These are phyloP conservation scores for Xestia sexstrigata DNA, from an alignment of 2,888 invertebrate species.

Conservation along the genomic window DNA sequence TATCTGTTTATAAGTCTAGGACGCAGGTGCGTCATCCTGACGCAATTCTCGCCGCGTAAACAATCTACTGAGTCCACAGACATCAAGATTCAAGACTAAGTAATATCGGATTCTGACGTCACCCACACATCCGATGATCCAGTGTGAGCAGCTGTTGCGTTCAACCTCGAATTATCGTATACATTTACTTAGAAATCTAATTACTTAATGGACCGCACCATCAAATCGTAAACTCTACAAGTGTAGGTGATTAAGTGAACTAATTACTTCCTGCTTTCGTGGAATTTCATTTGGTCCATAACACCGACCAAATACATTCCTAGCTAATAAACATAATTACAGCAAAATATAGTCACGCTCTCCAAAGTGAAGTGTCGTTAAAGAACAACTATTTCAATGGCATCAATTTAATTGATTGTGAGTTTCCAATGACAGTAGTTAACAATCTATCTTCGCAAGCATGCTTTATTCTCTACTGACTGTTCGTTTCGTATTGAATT, in stretches of 20 bases:
- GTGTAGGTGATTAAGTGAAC: constrained; percentile 46
- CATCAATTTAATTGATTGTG: constrained; percentile 45
- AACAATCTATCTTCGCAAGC: constrained; percentile 54
- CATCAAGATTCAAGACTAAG: constrained; percentile 45
- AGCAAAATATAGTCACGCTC: constrained; percentile 37
- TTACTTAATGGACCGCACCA: constrained; percentile 53
- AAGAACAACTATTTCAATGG: constrained; percentile 30
- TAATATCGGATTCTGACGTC: constrained; percentile 63
- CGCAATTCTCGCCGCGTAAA: constrained; percentile 49
- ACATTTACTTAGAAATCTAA: constrained; percentile 61
- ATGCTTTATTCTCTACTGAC: constrained; percentile 34
- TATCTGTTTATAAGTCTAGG: constrained; percentile 46
- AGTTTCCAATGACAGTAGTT: constrained; percentile 54
- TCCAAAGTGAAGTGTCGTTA: constrained; percentile 25
- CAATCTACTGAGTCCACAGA: constrained; percentile 52
- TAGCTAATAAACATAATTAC: constrained; percentile 18
- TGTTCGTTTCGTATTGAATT: constrained; percentile 34
- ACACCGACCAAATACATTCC: constrained; percentile 19
- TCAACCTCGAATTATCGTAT: constrained; percentile 24
- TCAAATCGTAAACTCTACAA: constrained; percentile 51
- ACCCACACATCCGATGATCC: constrained; percentile 39
- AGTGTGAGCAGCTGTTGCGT: constrained; percentile 33
- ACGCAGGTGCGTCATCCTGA: constrained; percentile 61
- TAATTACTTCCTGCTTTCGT: constrained; percentile 58
- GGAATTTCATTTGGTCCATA: constrained; percentile 39